Base-by-base conservation (phyloP, 2,797 vertebrate genomes). In the Pteronotus mesoamericanus region DNA sequence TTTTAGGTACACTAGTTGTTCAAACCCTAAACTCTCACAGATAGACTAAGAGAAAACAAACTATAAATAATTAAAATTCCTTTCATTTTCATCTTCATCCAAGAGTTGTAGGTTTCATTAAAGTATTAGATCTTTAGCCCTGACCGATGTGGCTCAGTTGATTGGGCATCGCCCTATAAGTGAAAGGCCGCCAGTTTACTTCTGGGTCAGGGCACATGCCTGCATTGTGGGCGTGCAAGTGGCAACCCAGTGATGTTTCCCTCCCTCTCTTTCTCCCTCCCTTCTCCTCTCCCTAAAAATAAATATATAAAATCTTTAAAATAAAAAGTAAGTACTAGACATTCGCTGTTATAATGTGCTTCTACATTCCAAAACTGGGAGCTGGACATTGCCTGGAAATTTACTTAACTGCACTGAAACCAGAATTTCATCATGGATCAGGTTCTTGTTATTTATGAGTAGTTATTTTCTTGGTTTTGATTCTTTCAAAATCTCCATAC, bases 381-480 rank as follows among this genome's bases (percentile, higher is more conserved):
- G 21, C 42, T 85, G 55, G 71, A 87, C 59, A 88, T 64, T 57
- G 48, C 48, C 51, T 90, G 82, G 74, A 86, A 94, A 94, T 95
- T 94, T 89, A 91, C 74, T 59, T 75, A 69, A 61, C 14, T 92
- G 77, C 75, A 95, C 39, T 87, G 72, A 95, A 90, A 92, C 22
- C 37, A 90, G 92, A 89, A 89, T 88, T 89, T 95, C 64, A 66
- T 26, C 15, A 3, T 74, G 44, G 83, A 85, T 89, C 57, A 80
- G 12, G 71, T 92, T 92, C 87, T 95, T 92, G 85, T 34, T 91
- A 96, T 96, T 96, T 94, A 44, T 79, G 46, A 95, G 44, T 78
- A 94, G 66, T 92, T 94, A 86, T 11, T 85, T 48, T 90, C 75
- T 85, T 89, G 68, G 80, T 92, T 97, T 96, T 97, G 79, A 97